Percentiles rank a stretch among this genome's conserved stretches.
These are phyloP conservation scores for Heliocidaris tuberculata DNA, from an alignment of 35 echinoderm and acorn worm species.

Conservation along the genomic window DNA sequence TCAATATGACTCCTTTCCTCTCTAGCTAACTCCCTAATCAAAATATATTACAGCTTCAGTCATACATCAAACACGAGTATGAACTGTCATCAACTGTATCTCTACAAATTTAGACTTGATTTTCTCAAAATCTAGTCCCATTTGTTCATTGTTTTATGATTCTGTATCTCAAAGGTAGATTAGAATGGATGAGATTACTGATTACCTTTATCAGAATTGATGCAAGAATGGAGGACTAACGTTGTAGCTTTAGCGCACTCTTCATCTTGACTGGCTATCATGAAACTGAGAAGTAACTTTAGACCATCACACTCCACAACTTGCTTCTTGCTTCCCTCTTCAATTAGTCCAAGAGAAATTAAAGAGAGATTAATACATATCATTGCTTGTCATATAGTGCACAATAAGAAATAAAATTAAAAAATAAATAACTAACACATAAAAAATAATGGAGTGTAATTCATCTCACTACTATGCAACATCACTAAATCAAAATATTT, in stretches of 20 bases:
- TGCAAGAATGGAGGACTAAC: slow-evolving; percentile 69
- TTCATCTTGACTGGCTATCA: slow-evolving; percentile 75
- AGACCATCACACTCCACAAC: slow-evolving; percentile 71
- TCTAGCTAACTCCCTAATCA: background rate
- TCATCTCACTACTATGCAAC: background rate
- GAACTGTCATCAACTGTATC: background rate
- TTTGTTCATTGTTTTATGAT: too few species aligned
- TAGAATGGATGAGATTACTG: background rate
- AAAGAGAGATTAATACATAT: background rate
- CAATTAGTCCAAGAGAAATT: background rate
- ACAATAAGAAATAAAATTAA: background rate
- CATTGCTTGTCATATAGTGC: too few species aligned
- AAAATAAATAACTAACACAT: too few species aligned
- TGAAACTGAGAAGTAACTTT: slow-evolving; percentile 56
- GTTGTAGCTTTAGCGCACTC: slow-evolving; percentile 77
- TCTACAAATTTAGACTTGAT: background rate
- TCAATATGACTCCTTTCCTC: background rate
- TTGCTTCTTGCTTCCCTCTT: slow-evolving; percentile 72
- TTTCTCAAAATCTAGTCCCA: too few species aligned
- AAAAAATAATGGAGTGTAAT: too few species aligned
- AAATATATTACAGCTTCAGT: background rate
- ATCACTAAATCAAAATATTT: background rate
- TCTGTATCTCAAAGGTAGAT: background rate
- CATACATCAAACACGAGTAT: background rate
- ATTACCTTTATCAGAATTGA: slow-evolving; percentile 53